Evolutionary conservation across 2,113 vertebrate species (phyloP).

Genomic region (Anolis sagrei): DNA sequence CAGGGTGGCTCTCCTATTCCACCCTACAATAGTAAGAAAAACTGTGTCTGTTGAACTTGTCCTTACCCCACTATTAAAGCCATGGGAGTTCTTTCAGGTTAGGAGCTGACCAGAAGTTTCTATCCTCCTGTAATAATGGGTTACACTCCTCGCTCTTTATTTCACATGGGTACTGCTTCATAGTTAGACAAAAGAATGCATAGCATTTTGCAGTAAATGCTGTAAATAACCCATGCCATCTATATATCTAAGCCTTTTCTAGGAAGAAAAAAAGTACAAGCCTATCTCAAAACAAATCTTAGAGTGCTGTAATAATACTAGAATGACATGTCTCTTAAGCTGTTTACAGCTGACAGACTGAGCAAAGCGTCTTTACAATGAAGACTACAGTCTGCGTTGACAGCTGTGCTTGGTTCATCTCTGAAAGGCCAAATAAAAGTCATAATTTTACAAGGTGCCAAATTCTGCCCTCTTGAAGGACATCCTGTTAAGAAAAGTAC

Average conservation of each 20-base stretch:
- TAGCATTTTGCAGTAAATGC: constrained; percentile 67
- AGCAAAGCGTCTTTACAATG: constrained; percentile 70
- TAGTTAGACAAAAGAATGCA: constrained; percentile 57
- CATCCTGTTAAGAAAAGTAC: constrained; percentile 58
- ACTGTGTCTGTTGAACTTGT: constrained; percentile 16
- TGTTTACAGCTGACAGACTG: constrained; percentile 74
- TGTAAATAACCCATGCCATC: constrained; percentile 72
- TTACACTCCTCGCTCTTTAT: constrained; percentile 49
- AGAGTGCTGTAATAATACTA: constrained; percentile 68
- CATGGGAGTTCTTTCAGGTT: constrained; percentile 27
- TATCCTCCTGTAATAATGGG: constrained; percentile 43
- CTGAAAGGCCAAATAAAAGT: constrained; percentile 77
- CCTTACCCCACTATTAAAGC: constrained; percentile 22
- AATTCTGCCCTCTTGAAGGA: constrained; percentile 66
- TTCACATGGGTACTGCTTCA: constrained; percentile 58
- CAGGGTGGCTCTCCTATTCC: not conserved
- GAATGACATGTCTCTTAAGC: constrained; percentile 75
- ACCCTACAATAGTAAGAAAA: not conserved
- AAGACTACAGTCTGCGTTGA: constrained; percentile 64
- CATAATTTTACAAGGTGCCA: constrained; percentile 66
- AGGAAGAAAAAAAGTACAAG: constrained; percentile 43
- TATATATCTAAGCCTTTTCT: constrained; percentile 64
- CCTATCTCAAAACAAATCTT: constrained; percentile 73
- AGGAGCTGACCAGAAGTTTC: constrained; percentile 36
- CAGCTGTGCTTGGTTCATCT: constrained; percentile 66